Conservation (phyloP, 2,888 invertebrate species). For the Gryllus longicercus region DNA sequence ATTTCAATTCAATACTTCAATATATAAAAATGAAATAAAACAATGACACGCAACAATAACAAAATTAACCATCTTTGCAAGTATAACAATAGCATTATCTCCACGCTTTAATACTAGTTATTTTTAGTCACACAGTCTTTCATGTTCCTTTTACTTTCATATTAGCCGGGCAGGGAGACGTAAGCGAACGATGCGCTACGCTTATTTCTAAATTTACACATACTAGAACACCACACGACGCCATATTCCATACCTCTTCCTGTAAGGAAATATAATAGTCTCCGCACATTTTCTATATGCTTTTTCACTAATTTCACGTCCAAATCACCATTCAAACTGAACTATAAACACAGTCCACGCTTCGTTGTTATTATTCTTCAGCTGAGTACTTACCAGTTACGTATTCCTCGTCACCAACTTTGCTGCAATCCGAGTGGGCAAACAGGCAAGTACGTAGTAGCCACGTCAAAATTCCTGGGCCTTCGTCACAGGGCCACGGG, state of each 20-base stretch:
- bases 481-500: constrained; percentile 78
- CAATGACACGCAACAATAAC: constrained; percentile 19
- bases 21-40: constrained; percentile 37
- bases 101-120: not conserved
- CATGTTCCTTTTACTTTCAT: constrained; percentile 21
- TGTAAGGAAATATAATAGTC: constrained; percentile 45
- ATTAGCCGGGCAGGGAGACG: constrained; percentile 30
- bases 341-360: constrained; percentile 48
- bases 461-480: constrained; percentile 85
- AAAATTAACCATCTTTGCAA: not conserved
- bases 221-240: constrained; percentile 45
- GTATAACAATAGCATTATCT: not conserved
- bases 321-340: constrained; percentile 24
- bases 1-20: constrained; percentile 25
- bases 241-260: constrained; percentile 52
- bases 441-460: constrained; percentile 89
- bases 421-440: constrained; percentile 92
- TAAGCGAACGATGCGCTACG: constrained; percentile 31
- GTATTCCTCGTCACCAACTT: constrained; percentile 93
- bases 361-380: constrained; percentile 60
- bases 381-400: constrained; percentile 82
- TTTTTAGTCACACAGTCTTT: too few species aligned
- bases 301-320: constrained; percentile 25
- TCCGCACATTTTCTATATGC: constrained; percentile 44
- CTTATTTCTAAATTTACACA: constrained; percentile 46